Conservation (phyloP, 2,797 vertebrate genomes). For the Moxostoma hubbsi region DNA sequence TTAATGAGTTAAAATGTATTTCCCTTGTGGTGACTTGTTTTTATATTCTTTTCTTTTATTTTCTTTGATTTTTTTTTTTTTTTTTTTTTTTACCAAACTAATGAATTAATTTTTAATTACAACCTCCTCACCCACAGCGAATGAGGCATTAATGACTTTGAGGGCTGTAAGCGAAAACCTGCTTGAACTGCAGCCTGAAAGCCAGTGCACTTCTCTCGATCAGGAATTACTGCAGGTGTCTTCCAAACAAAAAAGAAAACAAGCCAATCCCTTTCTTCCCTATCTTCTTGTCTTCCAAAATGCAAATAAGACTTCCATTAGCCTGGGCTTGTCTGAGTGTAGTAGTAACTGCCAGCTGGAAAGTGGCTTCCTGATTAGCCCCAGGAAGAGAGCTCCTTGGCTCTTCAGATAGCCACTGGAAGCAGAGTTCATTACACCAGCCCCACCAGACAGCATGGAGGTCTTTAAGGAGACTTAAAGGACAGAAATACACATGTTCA, state of each 20-base stretch:
- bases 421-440: constrained; percentile 14
- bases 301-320: constrained; percentile 56
- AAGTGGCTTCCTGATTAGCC: constrained; percentile 16
- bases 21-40: constrained; percentile 27
- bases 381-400: too few species aligned
- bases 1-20: constrained; percentile 48
- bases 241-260: constrained; percentile 65
- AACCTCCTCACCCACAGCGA: background rate
- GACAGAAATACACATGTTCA: background rate
- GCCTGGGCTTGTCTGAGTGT: constrained; percentile 36
- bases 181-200: constrained; percentile 9
- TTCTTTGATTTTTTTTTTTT: background rate
- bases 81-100: constrained; percentile 9
- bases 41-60: constrained; percentile 44
- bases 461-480: constrained; percentile 1
- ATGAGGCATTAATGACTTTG: background rate
- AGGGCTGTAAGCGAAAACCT: background rate
- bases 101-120: background rate
- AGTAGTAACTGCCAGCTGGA: background rate
- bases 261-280: constrained; percentile 55
- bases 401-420: background rate
- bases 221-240: constrained; percentile 66
- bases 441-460: constrained; percentile 10
- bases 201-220: constrained; percentile 55
- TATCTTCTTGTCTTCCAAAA: constrained; percentile 74